Percentiles rank a stretch among this genome's conserved stretches.
These are phyloP conservation scores for Anguilla megastoma DNA, from an alignment of 2,797 vertebrate genomes.

Conservation along the genomic window DNA sequence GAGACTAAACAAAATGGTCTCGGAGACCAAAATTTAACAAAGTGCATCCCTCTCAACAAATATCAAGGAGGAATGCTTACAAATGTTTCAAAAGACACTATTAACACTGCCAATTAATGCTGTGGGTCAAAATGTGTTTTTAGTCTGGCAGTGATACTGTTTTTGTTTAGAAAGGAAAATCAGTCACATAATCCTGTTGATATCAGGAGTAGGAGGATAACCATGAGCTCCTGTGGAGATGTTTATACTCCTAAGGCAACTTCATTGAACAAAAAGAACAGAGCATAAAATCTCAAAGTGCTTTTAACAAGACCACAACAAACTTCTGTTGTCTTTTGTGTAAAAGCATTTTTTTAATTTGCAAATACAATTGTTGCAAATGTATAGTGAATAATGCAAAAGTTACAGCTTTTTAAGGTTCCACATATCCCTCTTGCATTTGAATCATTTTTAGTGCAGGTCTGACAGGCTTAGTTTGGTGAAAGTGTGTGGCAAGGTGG, in stretches of 20 bases:
- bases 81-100: not conserved
- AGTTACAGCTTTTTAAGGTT: not conserved
- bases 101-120: not conserved
- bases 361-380: not conserved
- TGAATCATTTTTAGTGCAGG: not conserved
- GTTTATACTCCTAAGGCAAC: not conserved
- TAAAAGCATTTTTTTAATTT: not conserved
- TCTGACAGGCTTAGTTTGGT: not conserved
- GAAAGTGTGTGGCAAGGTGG: not conserved
- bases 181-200: not conserved
- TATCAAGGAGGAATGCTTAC: not conserved
- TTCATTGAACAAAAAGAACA: not conserved
- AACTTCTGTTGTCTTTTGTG: not conserved
- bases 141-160: not conserved
- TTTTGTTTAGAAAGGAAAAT: not conserved
- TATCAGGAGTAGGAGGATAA: conserved; percentile 2
- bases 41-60: not conserved
- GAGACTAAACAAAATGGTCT: not conserved
- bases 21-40: not conserved
- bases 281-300: not conserved
- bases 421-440: not conserved
- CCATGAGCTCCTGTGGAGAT: not conserved
- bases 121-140: conserved; percentile 10
- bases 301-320: not conserved
- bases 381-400: not conserved